Evolutionary conservation across 2,797 vertebrate genomes (phyloP).

Genomic region (Sorex maritimensis): DNA sequence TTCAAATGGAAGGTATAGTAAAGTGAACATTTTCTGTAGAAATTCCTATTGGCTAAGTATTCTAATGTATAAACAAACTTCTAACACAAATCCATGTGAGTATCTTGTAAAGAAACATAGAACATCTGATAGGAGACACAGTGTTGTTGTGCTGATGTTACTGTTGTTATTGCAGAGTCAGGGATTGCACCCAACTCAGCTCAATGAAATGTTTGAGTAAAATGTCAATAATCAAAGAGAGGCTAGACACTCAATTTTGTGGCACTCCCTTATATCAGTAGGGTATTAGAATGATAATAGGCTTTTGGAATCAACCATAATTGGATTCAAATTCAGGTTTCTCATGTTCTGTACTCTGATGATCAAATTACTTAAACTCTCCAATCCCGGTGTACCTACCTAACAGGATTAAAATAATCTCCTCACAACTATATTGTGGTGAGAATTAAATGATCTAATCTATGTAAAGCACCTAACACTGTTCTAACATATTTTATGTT

Average conservation of each 20-base stretch:
- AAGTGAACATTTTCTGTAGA: not conserved
- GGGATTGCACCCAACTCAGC: too few species aligned
- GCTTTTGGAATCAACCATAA: constrained; percentile 34
- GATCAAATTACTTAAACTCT: constrained; percentile 37
- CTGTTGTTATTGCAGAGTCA: too few species aligned
- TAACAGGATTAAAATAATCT: constrained; percentile 43
- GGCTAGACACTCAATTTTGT: constrained; percentile 25
- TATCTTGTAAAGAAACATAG: not conserved
- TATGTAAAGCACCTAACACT: not conserved
- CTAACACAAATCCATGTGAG: not conserved
- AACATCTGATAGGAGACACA: too few species aligned
- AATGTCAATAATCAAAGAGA: constrained; percentile 58
- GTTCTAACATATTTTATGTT: not conserved
- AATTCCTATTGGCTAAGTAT: constrained; percentile 10
- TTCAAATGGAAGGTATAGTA: not conserved
- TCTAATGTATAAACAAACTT: not conserved
- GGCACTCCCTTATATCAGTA: not conserved
- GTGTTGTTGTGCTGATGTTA: too few species aligned
- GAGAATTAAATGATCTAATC: constrained; percentile 41
- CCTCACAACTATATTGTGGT: not conserved
- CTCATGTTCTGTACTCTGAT: not conserved
- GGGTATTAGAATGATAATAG: not conserved
- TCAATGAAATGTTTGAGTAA: constrained; percentile 35
- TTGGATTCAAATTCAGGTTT: constrained; percentile 27
- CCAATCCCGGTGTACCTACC: not conserved